Conservation (phyloP, 2,113 vertebrate species). For the Procavia capensis region DNA sequence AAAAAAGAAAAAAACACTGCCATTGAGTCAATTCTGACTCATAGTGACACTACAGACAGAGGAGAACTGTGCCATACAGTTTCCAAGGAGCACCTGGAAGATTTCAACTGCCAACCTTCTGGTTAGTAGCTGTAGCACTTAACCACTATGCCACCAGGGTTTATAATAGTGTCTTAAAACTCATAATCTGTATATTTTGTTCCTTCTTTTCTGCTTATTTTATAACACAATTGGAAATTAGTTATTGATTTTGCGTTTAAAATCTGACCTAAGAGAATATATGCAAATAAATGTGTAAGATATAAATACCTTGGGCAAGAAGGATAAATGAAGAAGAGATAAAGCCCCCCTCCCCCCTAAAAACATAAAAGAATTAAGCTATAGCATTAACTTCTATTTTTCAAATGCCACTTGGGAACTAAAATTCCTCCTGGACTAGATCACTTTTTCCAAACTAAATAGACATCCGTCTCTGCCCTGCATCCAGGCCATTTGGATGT, state of each 20-base stretch:
- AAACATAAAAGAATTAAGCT: background rate
- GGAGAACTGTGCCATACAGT: no score
- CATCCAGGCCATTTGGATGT: no score
- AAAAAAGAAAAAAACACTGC: no score
- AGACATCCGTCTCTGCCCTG: background rate
- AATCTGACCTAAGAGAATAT: background rate
- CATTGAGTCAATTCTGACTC: no score
- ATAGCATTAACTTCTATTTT: background rate
- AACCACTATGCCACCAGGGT: no score
- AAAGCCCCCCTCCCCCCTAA: no score
- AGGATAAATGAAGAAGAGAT: background rate
- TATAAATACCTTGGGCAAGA: background rate
- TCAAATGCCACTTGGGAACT: background rate
- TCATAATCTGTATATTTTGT: background rate
- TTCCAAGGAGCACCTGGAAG: no score
- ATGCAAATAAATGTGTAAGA: background rate
- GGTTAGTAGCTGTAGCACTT: no score
- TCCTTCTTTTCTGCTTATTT: background rate
- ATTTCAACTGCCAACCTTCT: no score
- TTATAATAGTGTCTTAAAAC: background rate
- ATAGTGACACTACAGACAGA: no score
- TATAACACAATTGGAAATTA: background rate
- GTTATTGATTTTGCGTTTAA: background rate
- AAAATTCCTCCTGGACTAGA: background rate
- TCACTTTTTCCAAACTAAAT: background rate